Base-by-base conservation (phyloP, 2,113 vertebrate species). In the Cebus imitator region DNA sequence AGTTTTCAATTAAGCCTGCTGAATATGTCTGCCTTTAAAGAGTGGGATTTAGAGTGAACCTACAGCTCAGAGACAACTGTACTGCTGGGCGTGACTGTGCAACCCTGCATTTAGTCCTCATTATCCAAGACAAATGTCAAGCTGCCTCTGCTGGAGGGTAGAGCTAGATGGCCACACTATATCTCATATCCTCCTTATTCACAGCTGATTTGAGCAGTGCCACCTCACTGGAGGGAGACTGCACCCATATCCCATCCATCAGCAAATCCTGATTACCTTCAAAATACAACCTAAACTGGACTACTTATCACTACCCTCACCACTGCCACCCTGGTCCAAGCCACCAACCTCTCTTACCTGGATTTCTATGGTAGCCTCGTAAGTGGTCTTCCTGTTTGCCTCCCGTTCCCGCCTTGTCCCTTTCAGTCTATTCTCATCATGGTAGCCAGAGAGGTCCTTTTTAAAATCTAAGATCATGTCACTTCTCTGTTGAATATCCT, bases 31-130 rank as follows among this genome's bases (percentile, higher is more conserved):
- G 23, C 57, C 50, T 10, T 27, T 37, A 30, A 50, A 20, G 27
- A 50, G 14, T 3, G 50, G 52, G 64, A 30, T 14, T 32, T 48
- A 40, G 27, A 75, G 45, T 4, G 7, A 17, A 21, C 0, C 8
- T 4, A 6, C 1, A 10, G 43, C 50, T 61, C 75, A 27, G 40
- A 43, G 37, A 16, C 0, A 0, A 9, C 4, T 23, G 12, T 1
- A 4, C 43, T 5, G 37, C 18, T 3, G 25, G 75, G 66, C 6
- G 1, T 58, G 48, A 9, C 50, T 57, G 45, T 13, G 7, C 7
- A 0, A 12, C 87, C 76, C 32, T 6, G 40, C 68, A 4, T 9
- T 9, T 13, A 17, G 55, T 20, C 58, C 43, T 68, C 16, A 0
- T 16, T 13, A 57, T 12, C 70, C 8, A 2, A 21, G 55, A 43